Conservation (phyloP, 2,113 vertebrate species). For the Microcebus griseorufus region DNA sequence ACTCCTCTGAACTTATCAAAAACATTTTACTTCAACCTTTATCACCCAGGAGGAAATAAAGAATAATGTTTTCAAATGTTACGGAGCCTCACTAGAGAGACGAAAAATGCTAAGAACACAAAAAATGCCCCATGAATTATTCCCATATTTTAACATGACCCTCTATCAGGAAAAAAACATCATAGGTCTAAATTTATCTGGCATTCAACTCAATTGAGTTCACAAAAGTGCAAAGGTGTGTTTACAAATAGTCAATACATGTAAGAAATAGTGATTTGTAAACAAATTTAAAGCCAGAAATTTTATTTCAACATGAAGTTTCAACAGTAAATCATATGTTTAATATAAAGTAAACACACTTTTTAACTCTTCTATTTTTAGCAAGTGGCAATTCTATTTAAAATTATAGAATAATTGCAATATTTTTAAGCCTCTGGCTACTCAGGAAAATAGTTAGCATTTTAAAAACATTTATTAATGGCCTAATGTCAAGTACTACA, state of each 20-base stretch:
- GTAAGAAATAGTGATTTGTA: background rate
- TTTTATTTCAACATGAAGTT: background rate
- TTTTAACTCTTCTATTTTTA: background rate
- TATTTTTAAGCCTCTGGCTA: background rate
- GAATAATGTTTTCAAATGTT: background rate
- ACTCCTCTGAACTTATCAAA: conserved; percentile 4
- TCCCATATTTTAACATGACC: background rate
- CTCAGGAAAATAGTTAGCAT: background rate
- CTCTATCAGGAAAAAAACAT: background rate
- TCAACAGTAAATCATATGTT: background rate
- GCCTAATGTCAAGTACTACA: background rate
- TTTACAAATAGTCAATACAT: background rate
- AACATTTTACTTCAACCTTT: conserved; percentile 27
- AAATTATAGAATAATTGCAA: background rate
- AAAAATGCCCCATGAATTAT: background rate
- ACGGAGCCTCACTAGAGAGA: background rate
- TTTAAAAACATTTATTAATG: background rate
- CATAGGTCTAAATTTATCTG: background rate
- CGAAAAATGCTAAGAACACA: background rate
- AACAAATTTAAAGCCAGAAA: background rate
- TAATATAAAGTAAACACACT: background rate
- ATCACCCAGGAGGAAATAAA: background rate
- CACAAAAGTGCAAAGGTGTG: background rate
- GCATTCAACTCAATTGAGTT: background rate
- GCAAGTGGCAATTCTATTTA: background rate